Evolutionary conservation across 92 coral and sea anemone species (phyloP), one percentile per base, ranked within the genome.

Genomic region (Palythoa grandis): DNA sequence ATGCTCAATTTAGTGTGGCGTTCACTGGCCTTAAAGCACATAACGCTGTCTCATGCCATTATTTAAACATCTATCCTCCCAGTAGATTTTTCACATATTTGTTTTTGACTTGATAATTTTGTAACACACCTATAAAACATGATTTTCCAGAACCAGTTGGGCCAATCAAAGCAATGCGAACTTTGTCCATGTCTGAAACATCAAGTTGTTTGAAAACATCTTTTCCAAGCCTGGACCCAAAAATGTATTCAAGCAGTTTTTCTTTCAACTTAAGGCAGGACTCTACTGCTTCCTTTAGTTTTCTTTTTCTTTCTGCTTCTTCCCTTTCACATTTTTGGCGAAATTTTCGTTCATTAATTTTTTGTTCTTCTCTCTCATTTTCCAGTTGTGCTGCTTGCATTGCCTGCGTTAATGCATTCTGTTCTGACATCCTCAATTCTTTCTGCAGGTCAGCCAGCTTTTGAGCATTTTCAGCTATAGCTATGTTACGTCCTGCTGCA

Each of bases 141-240:
- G 98, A 92, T 72, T 94, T 94, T 25, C 98, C 98, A 14, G 98
- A 94, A 4, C 95, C 98, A 23, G 98, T 84, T 1, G 98, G 98
- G 4, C 98, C 98, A 53, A 94, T 92, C 54, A 94, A 72, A 38
- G 95, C 92, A 47, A 94, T 85, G 10, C 93, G 92, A 19, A 92
- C 82, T 10, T 88, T 54, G 16, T 87, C 57, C 70, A 92, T 87
- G 74, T 94, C 98, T 52, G 79, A 78, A 23, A 92, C 78, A 39
- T 92, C 90, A 20, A 94, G 79, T 20, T 73, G 89, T 75, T 74
- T 83, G 7, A 52, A 83, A 53, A 86, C 90, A 20, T 83, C 92
- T 37, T 88, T 79, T 53, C 52, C 84, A 11, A 86, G 76, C 29
- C 91, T 79, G 24, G 37, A 53, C 24, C 92, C 93, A 80, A 94